Base-by-base conservation (phyloP, 2,113 vertebrate species). In the Oryzias celebensis region DNA sequence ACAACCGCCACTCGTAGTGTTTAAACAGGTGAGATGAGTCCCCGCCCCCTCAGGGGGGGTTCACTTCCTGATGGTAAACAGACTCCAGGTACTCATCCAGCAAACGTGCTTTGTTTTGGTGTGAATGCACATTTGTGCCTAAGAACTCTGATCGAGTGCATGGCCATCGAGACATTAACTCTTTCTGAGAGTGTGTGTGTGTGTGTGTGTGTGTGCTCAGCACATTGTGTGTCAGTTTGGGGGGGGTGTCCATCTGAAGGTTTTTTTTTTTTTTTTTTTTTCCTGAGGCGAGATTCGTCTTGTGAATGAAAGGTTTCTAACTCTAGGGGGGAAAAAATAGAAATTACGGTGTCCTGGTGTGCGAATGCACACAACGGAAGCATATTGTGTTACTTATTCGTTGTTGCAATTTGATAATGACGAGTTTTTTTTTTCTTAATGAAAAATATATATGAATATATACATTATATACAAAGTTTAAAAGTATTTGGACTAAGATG, bases 401-500 rank as follows among this genome's bases (percentile, higher is more conserved):
- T 92, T 86, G 87, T 90, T 91, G 85, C 86, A 89, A 89, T 90
- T 90, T 90, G 83, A 88, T 90, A 85, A 90, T 89, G 84, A 86
- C 78, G 81, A 88, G 85, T 86, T 88, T 87, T 88, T 68, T 87
- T 55, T 55, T 53, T 41, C 45, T 82, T 90, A 86, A 86, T 85
- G 81, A 87, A 82, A 91, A 89, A 91, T 90, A 86, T 89, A 91
- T 89, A 87, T 90, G 84, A 87, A 89, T 89, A 90, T 88, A 89
- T 88, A 91, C 88, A 88, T 90, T 91, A 91, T 85, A 91, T 88
- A 91, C 89, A 92, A 90, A 90, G 88, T 91, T 87, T 87, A 88
- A 90, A 92, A 92, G 91, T 92, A 92, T 93, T 92, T 90, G 86
- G 89, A 91, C 90, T 91, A 90, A 88, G 89, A 90, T 84, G 71